Evolutionary conservation across 2,797 vertebrate genomes (phyloP).

Genomic region (Hippopotamyrus pictus): DNA sequence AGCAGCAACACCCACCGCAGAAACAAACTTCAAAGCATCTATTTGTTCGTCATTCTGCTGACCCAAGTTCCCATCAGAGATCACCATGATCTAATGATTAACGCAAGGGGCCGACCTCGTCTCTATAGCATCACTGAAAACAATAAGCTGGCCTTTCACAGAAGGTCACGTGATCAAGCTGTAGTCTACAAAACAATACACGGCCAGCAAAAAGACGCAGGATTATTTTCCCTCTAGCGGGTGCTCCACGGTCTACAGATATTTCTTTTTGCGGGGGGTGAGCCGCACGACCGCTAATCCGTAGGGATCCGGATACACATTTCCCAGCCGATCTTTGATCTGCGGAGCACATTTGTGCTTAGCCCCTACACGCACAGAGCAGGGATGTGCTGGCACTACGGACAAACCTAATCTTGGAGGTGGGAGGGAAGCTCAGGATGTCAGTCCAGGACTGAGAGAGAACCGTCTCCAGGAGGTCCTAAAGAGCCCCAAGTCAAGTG

Average conservation of each 20-base stretch:
- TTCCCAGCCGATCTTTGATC: conserved; percentile 65
- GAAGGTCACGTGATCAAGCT: neutral
- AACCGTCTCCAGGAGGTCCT: neutral
- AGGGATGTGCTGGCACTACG: neutral
- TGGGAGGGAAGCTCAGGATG: neutral
- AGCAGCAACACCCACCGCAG: conserved; percentile 50
- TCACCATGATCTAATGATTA: neutral
- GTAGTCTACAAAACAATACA: neutral
- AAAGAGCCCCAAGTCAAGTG: neutral
- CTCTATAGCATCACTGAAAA: neutral
- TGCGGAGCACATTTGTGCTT: conserved; percentile 58
- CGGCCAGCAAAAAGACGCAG: neutral
- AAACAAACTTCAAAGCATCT: conserved; percentile 51
- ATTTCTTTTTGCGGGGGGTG: conserved; percentile 47
- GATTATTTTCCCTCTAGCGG: neutral
- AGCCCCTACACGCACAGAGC: conserved; percentile 29
- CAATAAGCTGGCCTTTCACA: neutral
- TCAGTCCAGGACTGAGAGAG: neutral
- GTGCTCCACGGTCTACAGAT: conserved; percentile 37
- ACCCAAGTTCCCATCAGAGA: conserved; percentile 4
- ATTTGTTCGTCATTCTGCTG: conserved; percentile 32
- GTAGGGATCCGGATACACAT: conserved; percentile 58
- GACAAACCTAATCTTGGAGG: neutral
- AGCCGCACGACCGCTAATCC: conserved; percentile 63
- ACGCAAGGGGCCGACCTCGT: neutral